These are phyloP conservation scores for Trichogramma dendrolimi DNA, from an alignment of 2,888 invertebrate species.

Conservation along the genomic window DNA sequence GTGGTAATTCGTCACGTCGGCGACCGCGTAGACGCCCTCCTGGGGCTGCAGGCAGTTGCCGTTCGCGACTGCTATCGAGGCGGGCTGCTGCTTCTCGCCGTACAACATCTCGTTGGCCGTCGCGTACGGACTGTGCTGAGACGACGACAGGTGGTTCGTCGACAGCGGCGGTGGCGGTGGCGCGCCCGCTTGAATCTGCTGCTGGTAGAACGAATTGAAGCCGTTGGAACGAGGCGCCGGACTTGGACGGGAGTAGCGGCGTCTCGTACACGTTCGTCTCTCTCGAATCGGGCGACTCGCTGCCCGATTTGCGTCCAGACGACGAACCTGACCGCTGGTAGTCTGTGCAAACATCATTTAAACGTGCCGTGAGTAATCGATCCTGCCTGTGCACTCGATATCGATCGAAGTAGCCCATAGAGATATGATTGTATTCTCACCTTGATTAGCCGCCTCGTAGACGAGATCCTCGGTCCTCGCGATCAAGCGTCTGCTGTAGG, in stretches of 20 bases:
- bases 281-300: slow-evolving; percentile 32
- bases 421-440: not conserved
- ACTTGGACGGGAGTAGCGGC: slow-evolving; percentile 36
- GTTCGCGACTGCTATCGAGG: slow-evolving; percentile 3
- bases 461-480: slow-evolving; percentile 44
- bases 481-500: slow-evolving; percentile 44
- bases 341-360: slow-evolving; percentile 9
- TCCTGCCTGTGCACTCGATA: too few species aligned
- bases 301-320: slow-evolving; percentile 22
- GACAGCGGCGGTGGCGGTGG: too few species aligned
- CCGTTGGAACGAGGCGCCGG: slow-evolving; percentile 25
- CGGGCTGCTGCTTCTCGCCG: slow-evolving; percentile 18
- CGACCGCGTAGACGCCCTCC: slow-evolving; percentile 47
- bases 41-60: slow-evolving; percentile 10
- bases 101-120: slow-evolving; percentile 19
- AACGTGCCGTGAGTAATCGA: not conserved
- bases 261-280: slow-evolving; percentile 47
- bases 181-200: slow-evolving; percentile 8
- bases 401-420: too few species aligned
- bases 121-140: not conserved
- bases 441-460: slow-evolving; percentile 41
- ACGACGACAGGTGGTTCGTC: not conserved
- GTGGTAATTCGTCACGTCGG: slow-evolving; percentile 45
- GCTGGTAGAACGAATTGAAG: slow-evolving; percentile 21
- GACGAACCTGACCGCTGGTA: slow-evolving; percentile 13